Evolutionary conservation across 2,797 vertebrate genomes (phyloP).

Genomic region (Smutsia gigantea): DNA sequence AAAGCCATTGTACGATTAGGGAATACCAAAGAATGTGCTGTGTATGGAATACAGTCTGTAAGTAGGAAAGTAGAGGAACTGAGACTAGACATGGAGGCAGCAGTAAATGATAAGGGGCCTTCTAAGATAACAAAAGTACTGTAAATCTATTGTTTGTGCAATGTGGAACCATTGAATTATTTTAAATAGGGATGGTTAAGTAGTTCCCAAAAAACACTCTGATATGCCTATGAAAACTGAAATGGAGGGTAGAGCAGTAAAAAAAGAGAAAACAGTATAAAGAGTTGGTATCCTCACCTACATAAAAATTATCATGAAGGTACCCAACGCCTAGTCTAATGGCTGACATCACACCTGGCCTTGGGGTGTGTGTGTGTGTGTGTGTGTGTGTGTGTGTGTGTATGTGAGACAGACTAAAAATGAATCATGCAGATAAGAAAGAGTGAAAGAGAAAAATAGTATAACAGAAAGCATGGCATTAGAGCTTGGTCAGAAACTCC

Average conservation of each 20-base stretch:
- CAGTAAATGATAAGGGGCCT: not conserved
- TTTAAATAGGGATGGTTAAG: not conserved
- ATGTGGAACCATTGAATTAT: not conserved
- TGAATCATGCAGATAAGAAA: not conserved
- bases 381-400: not conserved
- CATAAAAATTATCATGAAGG: not conserved
- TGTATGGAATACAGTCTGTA: not conserved
- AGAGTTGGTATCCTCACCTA: not conserved
- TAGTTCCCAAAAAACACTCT: not conserved
- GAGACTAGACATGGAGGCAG: not conserved
- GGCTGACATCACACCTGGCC: too few relatives aligned
- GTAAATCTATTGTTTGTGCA: not conserved
- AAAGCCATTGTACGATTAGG: not conserved
- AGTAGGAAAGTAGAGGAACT: not conserved
- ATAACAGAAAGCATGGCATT: not conserved
- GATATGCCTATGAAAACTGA: not conserved
- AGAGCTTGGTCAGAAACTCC: not conserved
- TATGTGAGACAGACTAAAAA: not conserved
- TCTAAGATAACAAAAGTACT: not conserved
- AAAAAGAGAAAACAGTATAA: not conserved
- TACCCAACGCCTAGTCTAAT: not conserved
- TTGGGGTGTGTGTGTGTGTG: not conserved
- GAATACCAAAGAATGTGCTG: not conserved
- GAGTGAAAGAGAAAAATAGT: not conserved
- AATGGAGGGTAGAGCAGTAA: not conserved